These are phyloP conservation scores for Artibeus jamaicensis DNA, from an alignment of 2,797 vertebrate genomes.

Conservation along the genomic window DNA sequence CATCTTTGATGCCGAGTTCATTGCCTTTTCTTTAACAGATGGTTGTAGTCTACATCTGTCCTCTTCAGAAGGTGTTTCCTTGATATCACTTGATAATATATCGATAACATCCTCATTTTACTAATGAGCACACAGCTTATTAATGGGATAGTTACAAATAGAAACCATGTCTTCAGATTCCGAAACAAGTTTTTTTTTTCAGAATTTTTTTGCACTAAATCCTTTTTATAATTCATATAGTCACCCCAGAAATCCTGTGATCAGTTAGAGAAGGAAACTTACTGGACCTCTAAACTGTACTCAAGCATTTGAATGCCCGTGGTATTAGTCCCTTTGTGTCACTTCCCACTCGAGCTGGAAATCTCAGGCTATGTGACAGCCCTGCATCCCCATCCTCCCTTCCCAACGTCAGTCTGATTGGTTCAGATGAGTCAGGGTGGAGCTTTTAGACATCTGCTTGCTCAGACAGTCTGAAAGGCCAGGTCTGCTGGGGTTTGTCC, in stretches of 20 bases:
- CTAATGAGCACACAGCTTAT: background rate
- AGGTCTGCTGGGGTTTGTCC: background rate
- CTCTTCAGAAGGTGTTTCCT: background rate
- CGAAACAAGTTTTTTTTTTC: background rate
- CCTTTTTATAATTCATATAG: background rate
- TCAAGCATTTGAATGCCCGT: background rate
- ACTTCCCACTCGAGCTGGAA: background rate
- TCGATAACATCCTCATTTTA: background rate
- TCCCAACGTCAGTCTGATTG: background rate
- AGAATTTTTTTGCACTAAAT: background rate
- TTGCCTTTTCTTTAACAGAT: background rate
- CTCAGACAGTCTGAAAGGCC: background rate
- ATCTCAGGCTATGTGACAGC: background rate
- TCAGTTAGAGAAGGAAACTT: background rate
- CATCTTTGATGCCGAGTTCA: background rate
- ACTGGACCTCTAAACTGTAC: background rate
- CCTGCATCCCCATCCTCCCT: background rate
- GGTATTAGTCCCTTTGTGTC: background rate
- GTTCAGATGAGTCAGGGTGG: background rate
- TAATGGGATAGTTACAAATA: background rate
- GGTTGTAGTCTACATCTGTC: background rate
- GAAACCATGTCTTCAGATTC: background rate
- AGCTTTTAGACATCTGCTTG: background rate
- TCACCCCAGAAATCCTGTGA: background rate
- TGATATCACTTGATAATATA: background rate